Percentiles rank a stretch among this genome's conserved stretches.
These are phyloP conservation scores for Chloroceryle amazona DNA, from an alignment of 2,797 vertebrate genomes.

Conservation along the genomic window DNA sequence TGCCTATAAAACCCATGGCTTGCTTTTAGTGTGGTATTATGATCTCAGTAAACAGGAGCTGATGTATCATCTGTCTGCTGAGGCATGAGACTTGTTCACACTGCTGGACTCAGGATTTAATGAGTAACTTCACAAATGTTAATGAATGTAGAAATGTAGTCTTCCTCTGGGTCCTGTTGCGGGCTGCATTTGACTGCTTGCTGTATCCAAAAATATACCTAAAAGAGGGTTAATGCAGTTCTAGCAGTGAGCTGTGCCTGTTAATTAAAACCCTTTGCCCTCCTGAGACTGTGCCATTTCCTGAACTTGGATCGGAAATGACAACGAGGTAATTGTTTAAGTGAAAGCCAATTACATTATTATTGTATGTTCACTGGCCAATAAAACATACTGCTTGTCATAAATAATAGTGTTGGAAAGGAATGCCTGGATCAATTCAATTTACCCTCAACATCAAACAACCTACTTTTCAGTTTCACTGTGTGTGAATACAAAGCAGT, in stretches of 20 bases:
- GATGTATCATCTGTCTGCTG: neutral
- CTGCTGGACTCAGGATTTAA: neutral
- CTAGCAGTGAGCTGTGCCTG: neutral
- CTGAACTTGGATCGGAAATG: conserved; percentile 9
- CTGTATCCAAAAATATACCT: neutral
- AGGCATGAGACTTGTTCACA: neutral
- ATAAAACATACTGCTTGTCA: neutral
- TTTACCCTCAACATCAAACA: neutral
- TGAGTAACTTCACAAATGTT: neutral
- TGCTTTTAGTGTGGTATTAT: neutral
- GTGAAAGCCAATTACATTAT: conserved; percentile 26
- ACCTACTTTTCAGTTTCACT: neutral
- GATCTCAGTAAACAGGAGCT: neutral
- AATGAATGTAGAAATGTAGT: neutral
- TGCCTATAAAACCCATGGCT: neutral
- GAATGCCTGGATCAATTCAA: neutral
- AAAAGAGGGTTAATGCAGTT: neutral
- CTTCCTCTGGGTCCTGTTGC: neutral
- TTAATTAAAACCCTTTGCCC: neutral
- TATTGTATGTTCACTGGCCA: neutral
- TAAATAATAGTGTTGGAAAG: neutral
- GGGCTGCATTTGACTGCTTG: neutral
- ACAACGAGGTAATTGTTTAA: conserved; percentile 21
- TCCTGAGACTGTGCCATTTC: conserved; percentile 15
- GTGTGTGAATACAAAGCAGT: neutral